These are phyloP conservation scores for Porites australiensis DNA, from an alignment of 64 coral and sea anemone genomes.

Conservation along the genomic window DNA sequence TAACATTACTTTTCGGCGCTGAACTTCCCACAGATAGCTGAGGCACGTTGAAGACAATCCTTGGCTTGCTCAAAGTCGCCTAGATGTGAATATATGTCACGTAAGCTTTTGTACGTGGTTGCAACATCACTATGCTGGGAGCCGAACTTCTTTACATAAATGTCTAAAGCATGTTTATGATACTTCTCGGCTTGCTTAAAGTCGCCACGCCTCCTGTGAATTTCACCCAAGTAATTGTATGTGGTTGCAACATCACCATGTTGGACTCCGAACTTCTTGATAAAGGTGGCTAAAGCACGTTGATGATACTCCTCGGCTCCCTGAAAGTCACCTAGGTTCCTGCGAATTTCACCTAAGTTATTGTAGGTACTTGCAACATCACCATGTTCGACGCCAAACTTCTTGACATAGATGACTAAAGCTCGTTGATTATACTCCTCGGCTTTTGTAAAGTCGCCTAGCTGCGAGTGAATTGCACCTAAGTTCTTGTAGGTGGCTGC, in stretches of 20 bases:
- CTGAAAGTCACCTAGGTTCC: conserved; percentile 12
- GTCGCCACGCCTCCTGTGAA: not conserved
- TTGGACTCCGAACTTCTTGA: not conserved
- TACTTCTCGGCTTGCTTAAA: not conserved
- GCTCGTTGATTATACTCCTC: conserved; percentile 6
- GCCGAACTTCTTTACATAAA: conserved; percentile 1
- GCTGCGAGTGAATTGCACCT: not conserved
- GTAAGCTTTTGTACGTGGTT: not conserved
- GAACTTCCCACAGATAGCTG: too few species aligned
- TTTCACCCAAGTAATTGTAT: not conserved
- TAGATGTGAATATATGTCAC: not conserved
- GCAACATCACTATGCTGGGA: conserved; percentile 1
- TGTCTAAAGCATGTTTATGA: conserved; percentile 10
- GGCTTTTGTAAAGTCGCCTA: not conserved
- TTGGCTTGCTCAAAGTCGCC: not conserved
- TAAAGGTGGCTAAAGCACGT: not conserved
- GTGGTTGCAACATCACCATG: not conserved
- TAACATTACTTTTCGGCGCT: too few species aligned
- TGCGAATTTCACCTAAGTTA: not conserved
- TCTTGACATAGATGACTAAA: not conserved
- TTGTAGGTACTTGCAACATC: not conserved
- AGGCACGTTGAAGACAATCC: too few species aligned
- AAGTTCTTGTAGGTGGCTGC: not conserved
- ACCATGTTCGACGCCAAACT: not conserved
- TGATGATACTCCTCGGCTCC: not conserved